Evolutionary conservation across 37 sponge, comb jelly and placozoan genomes (phyloP).

Genomic region (Chondrilla cf. caribensis): DNA sequence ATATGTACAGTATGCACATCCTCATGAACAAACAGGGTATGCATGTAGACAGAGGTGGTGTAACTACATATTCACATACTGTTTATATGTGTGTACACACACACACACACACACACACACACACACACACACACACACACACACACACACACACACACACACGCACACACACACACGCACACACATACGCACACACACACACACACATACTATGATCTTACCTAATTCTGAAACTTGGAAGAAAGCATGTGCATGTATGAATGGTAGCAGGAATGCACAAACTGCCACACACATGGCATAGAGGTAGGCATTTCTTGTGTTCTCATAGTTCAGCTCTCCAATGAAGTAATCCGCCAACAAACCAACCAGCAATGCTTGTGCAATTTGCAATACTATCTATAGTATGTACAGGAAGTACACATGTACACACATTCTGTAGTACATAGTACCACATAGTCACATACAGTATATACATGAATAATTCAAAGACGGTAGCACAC

Average conservation of each 20-base stretch:
- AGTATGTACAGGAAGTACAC: too few relatives aligned
- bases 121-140: background rate
- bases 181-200: background rate
- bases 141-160: conserved; percentile 1
- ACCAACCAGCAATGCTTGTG: too few relatives aligned
- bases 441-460: too few relatives aligned
- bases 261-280: conserved; percentile 31
- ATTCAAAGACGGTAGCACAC: too few relatives aligned
- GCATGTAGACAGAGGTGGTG: too few relatives aligned
- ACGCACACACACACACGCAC: background rate
- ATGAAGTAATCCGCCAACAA: too few relatives aligned
- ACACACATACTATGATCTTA: background rate
- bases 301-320: conserved; percentile 65
- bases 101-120: background rate
- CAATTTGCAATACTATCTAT: too few relatives aligned
- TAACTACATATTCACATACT: background rate
- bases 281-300: too few relatives aligned
- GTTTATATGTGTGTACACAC: background rate
- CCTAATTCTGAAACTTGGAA: conserved; percentile 36
- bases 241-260: conserved; percentile 35
- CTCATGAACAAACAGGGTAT: background rate
- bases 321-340: background rate
- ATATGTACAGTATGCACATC: background rate
- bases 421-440: too few relatives aligned
- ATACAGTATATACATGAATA: too few relatives aligned